Evolutionary conservation across 92 coral and sea anemone genomes (phyloP), one percentile per base, ranked within the genome.

Genomic region (Epizoanthus rinbou): DNA sequence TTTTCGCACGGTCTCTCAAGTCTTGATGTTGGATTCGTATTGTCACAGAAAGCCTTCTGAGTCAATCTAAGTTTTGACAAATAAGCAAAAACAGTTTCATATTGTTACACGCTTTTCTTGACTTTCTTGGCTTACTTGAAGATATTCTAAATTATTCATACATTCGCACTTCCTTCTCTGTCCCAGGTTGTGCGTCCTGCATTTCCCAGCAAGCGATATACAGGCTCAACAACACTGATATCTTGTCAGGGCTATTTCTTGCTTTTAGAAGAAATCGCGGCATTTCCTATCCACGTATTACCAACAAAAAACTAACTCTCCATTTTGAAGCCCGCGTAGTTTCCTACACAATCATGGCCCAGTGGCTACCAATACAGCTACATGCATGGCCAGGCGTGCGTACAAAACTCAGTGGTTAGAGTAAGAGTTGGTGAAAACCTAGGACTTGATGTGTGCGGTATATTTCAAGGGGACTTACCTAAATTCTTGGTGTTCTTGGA

Each of bases 331-430:
- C 72, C 17, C 82, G 57, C 82, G 60, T 57, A 25, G 58, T 28
- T 22, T 21, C 8, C 28, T 47, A 4, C 33, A 17, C 24, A 41
- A 57, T 41, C 56, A 78, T 78, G 72, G 70, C 71, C 50, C 82
- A 62, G 24, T 78, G 82, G 28, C 25, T 41, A 25, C 53, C 15
- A 41, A 39, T 37, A 69, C 57, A 78, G 54, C 64, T 56, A 56
- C 52, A 78, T 78, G 82, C 82, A 78, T 78, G 82, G 24, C 57
- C 56, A 78, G 23, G 82, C 21, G 21, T 5, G 71, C 82, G 62
- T 78, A 62, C 19, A 14, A 75, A 78, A 78, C 37, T 37, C 82
- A 78, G 57, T 78, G 82, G 35, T 41, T 45, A 21, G 22, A 37
- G 82, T 6, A 60, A 15, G 31, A 78, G 71, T 63, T 63, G 24